phyloP scores from a whole-genome alignment of 1,140 invertebrate species.

The Ephestia elutella region DNA sequence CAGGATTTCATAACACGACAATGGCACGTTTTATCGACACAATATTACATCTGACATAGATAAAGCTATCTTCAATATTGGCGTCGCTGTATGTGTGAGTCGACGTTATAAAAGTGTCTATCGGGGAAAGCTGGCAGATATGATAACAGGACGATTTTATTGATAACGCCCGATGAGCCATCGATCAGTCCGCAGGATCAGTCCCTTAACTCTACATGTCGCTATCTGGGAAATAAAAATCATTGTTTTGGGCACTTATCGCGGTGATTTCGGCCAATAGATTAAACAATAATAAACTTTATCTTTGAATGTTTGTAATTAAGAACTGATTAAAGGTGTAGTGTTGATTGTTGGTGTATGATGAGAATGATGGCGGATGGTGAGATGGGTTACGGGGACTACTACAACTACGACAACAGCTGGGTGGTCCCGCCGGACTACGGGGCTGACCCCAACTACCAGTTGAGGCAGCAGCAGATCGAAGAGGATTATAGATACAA shows the following conservation, averaged over 20 bases:
- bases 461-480: slow-evolving; percentile 62
- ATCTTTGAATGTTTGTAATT: not conserved
- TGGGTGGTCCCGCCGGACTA: slow-evolving; percentile 83
- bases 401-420: slow-evolving; percentile 79
- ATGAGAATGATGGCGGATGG: slow-evolving; percentile 74
- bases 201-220: slow-evolving; percentile 24
- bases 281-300: slow-evolving; percentile 7
- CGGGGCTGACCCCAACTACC: slow-evolving; percentile 48
- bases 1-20: slow-evolving; percentile 41
- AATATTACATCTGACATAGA: slow-evolving; percentile 49
- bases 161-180: slow-evolving; percentile 61
- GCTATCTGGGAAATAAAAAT: slow-evolving; percentile 19
- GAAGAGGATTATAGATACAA: slow-evolving; percentile 75
- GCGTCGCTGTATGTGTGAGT: slow-evolving; percentile 29
- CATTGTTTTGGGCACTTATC: slow-evolving; percentile 20
- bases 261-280: slow-evolving; percentile 21
- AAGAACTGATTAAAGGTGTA: slow-evolving; percentile 15
- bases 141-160: slow-evolving; percentile 70
- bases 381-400: slow-evolving; percentile 67
- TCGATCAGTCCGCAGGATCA: slow-evolving; percentile 66
- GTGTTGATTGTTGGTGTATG: slow-evolving; percentile 28
- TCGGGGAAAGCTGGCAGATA: slow-evolving; percentile 71
- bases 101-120: slow-evolving; percentile 65
- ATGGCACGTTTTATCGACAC: slow-evolving; percentile 29
- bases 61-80: slow-evolving; percentile 51